These are phyloP conservation scores for Parazoanthus swiftii DNA, from an alignment of 92 coral and sea anemone genomes.

Conservation along the genomic window DNA sequence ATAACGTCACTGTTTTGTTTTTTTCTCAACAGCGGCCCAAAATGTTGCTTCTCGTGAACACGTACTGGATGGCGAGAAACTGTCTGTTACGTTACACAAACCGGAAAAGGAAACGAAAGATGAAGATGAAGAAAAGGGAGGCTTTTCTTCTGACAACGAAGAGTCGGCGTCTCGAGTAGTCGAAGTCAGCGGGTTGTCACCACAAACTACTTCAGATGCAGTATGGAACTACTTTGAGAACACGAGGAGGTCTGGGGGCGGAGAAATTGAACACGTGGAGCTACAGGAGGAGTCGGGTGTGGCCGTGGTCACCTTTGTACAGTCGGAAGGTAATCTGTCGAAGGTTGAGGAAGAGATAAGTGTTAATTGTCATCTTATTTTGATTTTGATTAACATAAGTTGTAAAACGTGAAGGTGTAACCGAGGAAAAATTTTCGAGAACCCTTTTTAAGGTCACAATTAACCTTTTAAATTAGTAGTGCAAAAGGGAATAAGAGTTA, in stretches of 20 bases:
- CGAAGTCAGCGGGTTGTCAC: constrained; percentile 62
- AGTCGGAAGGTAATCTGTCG: constrained; percentile 50
- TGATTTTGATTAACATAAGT: too few species aligned
- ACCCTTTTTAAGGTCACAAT: too few species aligned
- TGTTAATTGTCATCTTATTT: too few species aligned
- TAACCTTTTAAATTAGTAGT: too few species aligned
- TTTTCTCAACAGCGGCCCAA: not conserved
- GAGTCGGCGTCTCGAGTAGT: constrained; percentile 18
- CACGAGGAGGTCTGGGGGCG: constrained; percentile 81
- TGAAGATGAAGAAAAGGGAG: not conserved
- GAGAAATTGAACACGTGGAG: constrained; percentile 62
- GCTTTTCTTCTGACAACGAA: not conserved
- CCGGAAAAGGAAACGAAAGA: not conserved
- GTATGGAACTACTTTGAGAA: constrained; percentile 75
- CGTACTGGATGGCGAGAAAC: constrained; percentile 1
- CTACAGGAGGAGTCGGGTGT: constrained; percentile 24
- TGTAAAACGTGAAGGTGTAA: too few species aligned
- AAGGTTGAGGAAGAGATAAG: too few species aligned
- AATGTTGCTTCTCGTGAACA: constrained; percentile 9
- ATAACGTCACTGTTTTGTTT: not conserved
- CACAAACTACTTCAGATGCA: constrained; percentile 61
- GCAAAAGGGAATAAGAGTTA: too few species aligned
- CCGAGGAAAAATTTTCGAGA: too few species aligned
- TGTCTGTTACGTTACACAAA: not conserved
- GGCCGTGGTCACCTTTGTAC: constrained; percentile 68